Evolutionary conservation across 2,113 vertebrate genomes (phyloP).

Genomic region (Protomyctophum bolini): DNA sequence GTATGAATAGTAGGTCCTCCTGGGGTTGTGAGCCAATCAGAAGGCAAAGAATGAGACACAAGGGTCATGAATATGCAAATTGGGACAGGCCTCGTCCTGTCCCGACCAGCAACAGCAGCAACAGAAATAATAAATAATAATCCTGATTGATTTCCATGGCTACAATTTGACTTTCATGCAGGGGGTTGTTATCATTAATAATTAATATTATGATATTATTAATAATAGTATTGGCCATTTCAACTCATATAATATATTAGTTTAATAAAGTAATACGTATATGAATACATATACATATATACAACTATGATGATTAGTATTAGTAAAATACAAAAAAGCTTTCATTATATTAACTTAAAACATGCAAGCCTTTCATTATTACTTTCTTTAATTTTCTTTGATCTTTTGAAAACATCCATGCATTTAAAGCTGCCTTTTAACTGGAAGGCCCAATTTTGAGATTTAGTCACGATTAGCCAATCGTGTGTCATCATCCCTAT

Average conservation of each 20-base stretch:
- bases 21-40: slow-evolving; percentile 97
- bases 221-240: slow-evolving; percentile 30
- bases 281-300: neutral
- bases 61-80: slow-evolving; percentile 97
- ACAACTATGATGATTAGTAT: neutral
- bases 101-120: slow-evolving; percentile 84
- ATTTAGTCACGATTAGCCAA: slow-evolving; percentile 28
- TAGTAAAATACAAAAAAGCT: slow-evolving; percentile 8
- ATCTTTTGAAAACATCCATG: slow-evolving; percentile 76
- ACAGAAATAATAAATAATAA: slow-evolving; percentile 71
- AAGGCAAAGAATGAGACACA: slow-evolving; percentile 93
- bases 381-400: slow-evolving; percentile 47
- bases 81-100: slow-evolving; percentile 85
- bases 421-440: slow-evolving; percentile 53
- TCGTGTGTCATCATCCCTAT: slow-evolving; percentile 11
- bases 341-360: slow-evolving; percentile 55
- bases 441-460: slow-evolving; percentile 17
- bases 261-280: neutral
- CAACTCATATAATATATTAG: neutral
- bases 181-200: slow-evolving; percentile 25
- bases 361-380: slow-evolving; percentile 76
- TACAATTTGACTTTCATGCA: slow-evolving; percentile 83
- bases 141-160: slow-evolving; percentile 44
- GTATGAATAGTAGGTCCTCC: slow-evolving; percentile 99
- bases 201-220: neutral